Conservation (phyloP, 92 coral and sea anemone genomes). For the Zoanthus gigantus region DNA sequence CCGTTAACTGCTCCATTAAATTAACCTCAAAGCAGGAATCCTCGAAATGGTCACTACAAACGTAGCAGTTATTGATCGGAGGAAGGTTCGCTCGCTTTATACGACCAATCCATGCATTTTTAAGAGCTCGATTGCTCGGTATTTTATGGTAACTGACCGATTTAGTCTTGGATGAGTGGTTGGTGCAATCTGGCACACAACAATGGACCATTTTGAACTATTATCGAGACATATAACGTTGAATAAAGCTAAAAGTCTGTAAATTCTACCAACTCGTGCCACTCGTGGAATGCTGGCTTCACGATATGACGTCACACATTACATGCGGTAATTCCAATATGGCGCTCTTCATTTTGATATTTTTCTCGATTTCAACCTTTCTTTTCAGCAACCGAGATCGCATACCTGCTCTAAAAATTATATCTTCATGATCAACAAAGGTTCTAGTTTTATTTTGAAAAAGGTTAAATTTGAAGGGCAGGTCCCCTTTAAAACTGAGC, state of each 20-base stretch:
- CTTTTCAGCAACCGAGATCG: neutral
- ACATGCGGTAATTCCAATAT: conserved; percentile 4
- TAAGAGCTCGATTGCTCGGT: conserved; percentile 13
- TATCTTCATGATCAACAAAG: neutral
- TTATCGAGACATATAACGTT: neutral
- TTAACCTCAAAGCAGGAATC: conserved; percentile 47
- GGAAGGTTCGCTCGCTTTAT: conserved; percentile 59
- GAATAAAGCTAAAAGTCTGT: neutral
- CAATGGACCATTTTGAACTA: conserved; percentile 58
- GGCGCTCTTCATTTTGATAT: neutral
- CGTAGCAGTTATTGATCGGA: conserved; percentile 55
- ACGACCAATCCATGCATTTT: conserved; percentile 60
- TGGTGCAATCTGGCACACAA: conserved; percentile 71
- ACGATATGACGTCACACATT: conserved; percentile 12
- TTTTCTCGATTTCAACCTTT: neutral
- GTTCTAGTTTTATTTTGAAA: conserved; percentile 8
- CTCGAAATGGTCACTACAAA: conserved; percentile 68
- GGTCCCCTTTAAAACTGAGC: conserved; percentile 4
- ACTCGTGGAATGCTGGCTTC: neutral
- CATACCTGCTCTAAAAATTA: conserved; percentile 17
- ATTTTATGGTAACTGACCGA: conserved; percentile 60
- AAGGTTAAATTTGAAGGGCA: neutral
- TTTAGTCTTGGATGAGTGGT: conserved; percentile 57
- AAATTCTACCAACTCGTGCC: neutral
- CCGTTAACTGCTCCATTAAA: conserved; percentile 38